Evolutionary conservation across 2,797 vertebrate species (phyloP).

Genomic region (Leptatherina wallacei): DNA sequence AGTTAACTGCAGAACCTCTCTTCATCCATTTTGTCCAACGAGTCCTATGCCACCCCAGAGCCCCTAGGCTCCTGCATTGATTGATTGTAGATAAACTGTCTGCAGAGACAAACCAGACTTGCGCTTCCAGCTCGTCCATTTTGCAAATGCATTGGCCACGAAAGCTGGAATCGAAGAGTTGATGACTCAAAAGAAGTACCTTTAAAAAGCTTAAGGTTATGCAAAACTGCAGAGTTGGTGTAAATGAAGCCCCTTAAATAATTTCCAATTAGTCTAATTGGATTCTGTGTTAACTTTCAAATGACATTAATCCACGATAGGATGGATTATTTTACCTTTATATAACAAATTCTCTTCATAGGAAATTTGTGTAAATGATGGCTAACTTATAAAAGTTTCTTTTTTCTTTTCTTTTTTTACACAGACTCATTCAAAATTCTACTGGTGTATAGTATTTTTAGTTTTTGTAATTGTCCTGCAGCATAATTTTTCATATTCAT

Average conservation of each 20-base stretch:
- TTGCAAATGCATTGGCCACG: too few species aligned
- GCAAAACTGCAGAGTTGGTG: too few species aligned
- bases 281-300: not conserved
- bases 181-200: not conserved
- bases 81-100: not conserved
- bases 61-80: not conserved
- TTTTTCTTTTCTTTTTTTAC: too few species aligned
- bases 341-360: not conserved
- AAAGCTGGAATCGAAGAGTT: not conserved
- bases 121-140: too few species aligned
- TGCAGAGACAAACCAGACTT: not conserved
- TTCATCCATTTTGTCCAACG: not conserved
- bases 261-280: not conserved
- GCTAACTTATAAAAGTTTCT: too few species aligned
- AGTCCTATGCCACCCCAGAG: not conserved
- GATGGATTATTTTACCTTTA: not conserved
- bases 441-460: not conserved
- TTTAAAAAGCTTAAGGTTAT: too few species aligned
- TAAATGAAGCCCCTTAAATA: not conserved
- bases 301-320: not conserved
- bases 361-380: not conserved
- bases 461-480: not conserved
- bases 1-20: not conserved
- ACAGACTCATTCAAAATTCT: too few species aligned
- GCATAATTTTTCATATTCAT: not conserved